These are phyloP conservation scores for Terebella lapidaria DNA, from an alignment of 2,888 invertebrate species.

Conservation along the genomic window DNA sequence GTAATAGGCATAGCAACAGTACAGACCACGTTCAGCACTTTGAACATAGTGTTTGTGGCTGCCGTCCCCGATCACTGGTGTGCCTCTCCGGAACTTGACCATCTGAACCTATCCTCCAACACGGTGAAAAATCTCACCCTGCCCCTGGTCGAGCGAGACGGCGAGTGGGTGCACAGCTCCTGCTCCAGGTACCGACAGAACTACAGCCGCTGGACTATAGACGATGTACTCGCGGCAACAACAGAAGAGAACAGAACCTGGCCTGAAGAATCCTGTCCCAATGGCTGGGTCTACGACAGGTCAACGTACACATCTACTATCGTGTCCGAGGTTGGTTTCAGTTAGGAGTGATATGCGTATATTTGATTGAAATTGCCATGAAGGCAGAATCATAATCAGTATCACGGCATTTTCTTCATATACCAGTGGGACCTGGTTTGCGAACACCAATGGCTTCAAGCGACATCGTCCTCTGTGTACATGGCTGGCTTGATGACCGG, in stretches of 20 bases:
- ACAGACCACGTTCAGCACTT: background rate
- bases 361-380: no score
- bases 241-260: no score
- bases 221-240: no score
- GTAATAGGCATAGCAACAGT: background rate
- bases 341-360: no score
- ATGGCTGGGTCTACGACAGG: conserved; percentile 3
- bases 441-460: no score
- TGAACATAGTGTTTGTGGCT: conserved; percentile 3
- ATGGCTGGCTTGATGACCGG: no score
- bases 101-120: background rate
- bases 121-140: background rate
- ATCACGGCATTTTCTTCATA: no score
- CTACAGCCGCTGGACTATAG: background rate
- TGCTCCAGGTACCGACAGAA: conserved; percentile 3
- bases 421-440: no score
- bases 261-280: no score
- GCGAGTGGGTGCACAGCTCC: background rate
- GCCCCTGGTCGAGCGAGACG: background rate
- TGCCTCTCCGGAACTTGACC: background rate
- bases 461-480: no score
- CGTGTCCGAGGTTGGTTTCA: conserved; percentile 9
- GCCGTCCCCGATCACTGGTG: conserved; percentile 9
- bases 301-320: background rate
- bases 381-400: no score